Evolutionary conservation across 92 coral and sea anemone species (phyloP).

Genomic region (Epizoanthus fatuus): DNA sequence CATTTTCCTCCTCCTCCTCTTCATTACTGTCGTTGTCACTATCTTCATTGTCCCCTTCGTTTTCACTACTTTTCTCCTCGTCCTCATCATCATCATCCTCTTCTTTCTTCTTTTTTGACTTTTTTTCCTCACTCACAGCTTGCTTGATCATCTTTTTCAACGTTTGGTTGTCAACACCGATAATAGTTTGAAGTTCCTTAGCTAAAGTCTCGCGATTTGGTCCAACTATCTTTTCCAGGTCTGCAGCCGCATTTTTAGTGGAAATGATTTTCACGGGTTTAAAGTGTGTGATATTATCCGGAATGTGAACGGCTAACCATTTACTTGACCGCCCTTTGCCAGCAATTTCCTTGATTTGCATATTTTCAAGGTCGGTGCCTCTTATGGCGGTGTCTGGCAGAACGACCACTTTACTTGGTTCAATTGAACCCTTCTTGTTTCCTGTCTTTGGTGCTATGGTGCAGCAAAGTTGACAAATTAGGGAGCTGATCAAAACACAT

Average conservation of each 20-base stretch:
- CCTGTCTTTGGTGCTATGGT: conserved; percentile 36
- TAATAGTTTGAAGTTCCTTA: conserved; percentile 80
- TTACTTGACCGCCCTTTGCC: conserved; percentile 77
- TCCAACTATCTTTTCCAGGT: conserved; percentile 80
- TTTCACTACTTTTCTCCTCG: conserved; percentile 55
- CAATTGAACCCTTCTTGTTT: conserved; percentile 67
- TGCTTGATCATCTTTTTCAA: conserved; percentile 74
- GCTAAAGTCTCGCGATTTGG: conserved; percentile 92
- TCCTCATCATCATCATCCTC: conserved; percentile 33
- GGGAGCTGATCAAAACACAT: background rate
- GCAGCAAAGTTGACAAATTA: background rate
- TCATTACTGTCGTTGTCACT: conserved; percentile 41
- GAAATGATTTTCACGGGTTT: conserved; percentile 77
- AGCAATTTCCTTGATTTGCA: conserved; percentile 93
- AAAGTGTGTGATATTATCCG: conserved; percentile 79
- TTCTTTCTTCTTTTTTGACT: conserved; percentile 32
- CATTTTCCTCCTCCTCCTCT: conserved; percentile 23
- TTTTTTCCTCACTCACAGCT: conserved; percentile 49
- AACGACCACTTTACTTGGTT: conserved; percentile 89
- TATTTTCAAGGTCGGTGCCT: conserved; percentile 85
- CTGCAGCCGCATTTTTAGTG: conserved; percentile 81
- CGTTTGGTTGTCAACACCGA: conserved; percentile 80
- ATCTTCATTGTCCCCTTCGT: conserved; percentile 46
- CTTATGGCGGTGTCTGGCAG: conserved; percentile 89
- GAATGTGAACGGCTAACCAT: conserved; percentile 99